Percentiles rank a stretch among this genome's conserved stretches.
phyloP scores from a whole-genome alignment of 2,113 vertebrate species.

The Orycteropus afer region DNA sequence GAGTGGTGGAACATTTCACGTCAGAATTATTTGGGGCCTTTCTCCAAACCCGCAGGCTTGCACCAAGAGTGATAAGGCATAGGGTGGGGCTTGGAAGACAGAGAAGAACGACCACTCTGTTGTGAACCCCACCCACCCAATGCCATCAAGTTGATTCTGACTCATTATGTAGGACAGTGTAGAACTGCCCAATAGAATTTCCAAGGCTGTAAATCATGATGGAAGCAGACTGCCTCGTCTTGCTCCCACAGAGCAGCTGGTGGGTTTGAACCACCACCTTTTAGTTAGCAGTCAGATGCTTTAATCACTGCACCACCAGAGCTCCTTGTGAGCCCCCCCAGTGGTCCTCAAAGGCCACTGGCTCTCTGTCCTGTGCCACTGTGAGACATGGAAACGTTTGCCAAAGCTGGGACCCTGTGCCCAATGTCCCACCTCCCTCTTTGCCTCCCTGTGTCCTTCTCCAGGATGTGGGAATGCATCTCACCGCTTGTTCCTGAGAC shows the following conservation, averaged over 20 bases:
- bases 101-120: not conserved
- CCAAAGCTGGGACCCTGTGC: not conserved
- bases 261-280: no score
- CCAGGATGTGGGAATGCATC: fast-evolving
- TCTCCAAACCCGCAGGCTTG: not conserved
- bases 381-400: not conserved
- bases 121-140: not conserved
- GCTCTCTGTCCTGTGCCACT: not conserved
- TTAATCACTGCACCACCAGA: no score
- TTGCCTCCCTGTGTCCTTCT: no score
- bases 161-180: no score
- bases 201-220: no score
- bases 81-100: not conserved
- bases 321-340: not conserved
- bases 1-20: no score
- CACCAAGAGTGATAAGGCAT: not conserved
- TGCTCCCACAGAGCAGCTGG: no score
- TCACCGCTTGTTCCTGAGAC: not conserved
- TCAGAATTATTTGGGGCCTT: not conserved
- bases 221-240: no score
- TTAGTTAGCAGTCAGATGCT: no score
- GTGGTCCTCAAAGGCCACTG: not conserved
- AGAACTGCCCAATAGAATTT: no score
- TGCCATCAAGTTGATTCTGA: no score
- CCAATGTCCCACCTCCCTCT: not conserved